Percentiles rank a stretch among this genome's conserved stretches.
Conservation (phyloP, 2,113 vertebrate genomes). For the Vulpes lagopus region DNA sequence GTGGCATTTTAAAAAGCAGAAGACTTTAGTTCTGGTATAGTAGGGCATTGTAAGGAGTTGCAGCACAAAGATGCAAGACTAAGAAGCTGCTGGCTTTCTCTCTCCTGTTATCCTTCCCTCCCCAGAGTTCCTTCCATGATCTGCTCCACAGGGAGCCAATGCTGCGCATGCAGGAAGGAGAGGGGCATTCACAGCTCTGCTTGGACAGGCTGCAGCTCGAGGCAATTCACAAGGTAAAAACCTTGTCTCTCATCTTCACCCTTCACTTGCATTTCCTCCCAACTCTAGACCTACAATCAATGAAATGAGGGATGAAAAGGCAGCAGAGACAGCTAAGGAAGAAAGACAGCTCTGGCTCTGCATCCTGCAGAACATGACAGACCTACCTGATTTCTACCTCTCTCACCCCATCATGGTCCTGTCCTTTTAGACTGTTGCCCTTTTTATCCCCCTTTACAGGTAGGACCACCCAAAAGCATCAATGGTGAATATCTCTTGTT, state of each 20-base stretch:
- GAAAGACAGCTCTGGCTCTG: not conserved
- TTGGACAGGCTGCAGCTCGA: slow-evolving; percentile 93
- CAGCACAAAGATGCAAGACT: slow-evolving; percentile 26
- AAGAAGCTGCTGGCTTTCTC: not conserved
- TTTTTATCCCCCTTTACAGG: not conserved
- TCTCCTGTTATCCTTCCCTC: not conserved
- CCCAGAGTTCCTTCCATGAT: slow-evolving; percentile 89
- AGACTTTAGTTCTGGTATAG: not conserved
- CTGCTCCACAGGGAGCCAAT: slow-evolving; percentile 86
- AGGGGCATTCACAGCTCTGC: slow-evolving; percentile 87
- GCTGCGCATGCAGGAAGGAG: slow-evolving; percentile 89
- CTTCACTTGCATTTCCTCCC: not conserved
- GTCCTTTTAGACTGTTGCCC: not conserved
- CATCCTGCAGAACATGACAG: not conserved
- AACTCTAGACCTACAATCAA: not conserved
- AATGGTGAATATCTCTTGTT: not conserved
- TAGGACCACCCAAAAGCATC: not conserved
- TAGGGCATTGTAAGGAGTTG: not conserved
- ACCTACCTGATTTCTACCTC: not conserved
- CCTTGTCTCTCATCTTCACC: not conserved
- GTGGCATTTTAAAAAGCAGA: slow-evolving; percentile 27
- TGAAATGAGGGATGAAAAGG: not conserved
- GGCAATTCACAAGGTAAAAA: slow-evolving; percentile 93
- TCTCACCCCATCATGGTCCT: not conserved
- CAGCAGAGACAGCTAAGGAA: not conserved